Conservation (phyloP, 2,797 vertebrate species). For the Chelidonichthys spinosus region DNA sequence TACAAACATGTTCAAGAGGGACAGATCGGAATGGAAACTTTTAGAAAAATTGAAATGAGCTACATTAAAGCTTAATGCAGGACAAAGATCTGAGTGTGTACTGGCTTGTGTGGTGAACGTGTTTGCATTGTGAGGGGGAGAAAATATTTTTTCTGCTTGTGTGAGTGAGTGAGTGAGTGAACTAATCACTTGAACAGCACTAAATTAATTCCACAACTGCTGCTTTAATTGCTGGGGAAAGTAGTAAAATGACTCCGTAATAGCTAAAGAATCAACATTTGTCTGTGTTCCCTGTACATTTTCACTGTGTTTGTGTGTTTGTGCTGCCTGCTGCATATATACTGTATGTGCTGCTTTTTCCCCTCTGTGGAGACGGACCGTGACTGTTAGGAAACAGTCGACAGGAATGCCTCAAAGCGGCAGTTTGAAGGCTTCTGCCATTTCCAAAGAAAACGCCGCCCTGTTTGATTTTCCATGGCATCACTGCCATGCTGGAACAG, state of each 20-base stretch:
- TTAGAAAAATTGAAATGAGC: slow-evolving; percentile 3
- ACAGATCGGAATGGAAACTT: slow-evolving; percentile 27
- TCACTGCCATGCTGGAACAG: slow-evolving; percentile 38
- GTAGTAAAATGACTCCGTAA: slow-evolving; percentile 8
- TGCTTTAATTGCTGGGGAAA: background rate
- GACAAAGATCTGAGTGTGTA: slow-evolving; percentile 62
- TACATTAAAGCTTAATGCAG: slow-evolving; percentile 16
- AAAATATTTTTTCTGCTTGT: slow-evolving; percentile 33
- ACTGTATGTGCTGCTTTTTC: slow-evolving; percentile 8
- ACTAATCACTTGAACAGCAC: background rate
- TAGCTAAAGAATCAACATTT: background rate
- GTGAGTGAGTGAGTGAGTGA: background rate
- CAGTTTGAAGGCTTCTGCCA: slow-evolving; percentile 48
- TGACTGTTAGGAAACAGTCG: slow-evolving; percentile 36
- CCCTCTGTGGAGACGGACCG: slow-evolving; percentile 8
- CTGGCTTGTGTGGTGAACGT: slow-evolving; percentile 32
- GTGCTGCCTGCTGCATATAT: slow-evolving; percentile 17
- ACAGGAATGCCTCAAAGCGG: slow-evolving; percentile 43
- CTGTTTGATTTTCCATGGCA: slow-evolving; percentile 72
- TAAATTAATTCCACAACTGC: background rate
- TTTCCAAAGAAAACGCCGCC: slow-evolving; percentile 61
- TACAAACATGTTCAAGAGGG: slow-evolving; percentile 11
- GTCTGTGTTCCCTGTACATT: slow-evolving; percentile 10
- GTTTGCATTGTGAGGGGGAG: slow-evolving; percentile 50
- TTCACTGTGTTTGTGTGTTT: background rate